Evolutionary conservation across 1,140 invertebrate genomes (phyloP), one percentile per base, ranked within the genome.

Genomic region (Drosophila kurseongensis): DNA sequence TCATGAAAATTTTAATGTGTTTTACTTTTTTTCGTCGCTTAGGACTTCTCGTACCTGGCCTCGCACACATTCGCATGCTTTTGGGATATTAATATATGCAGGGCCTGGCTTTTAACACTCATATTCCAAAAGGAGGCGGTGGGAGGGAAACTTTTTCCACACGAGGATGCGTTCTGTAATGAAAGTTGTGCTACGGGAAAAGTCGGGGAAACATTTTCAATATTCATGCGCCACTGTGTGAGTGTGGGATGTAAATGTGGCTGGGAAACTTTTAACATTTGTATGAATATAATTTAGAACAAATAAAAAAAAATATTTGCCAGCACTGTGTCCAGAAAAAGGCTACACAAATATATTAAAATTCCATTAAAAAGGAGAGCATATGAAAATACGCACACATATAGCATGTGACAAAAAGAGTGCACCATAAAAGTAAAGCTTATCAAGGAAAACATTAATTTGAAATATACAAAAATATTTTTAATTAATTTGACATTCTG

Each of bases 241-340:
- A 74, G 36, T 66, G 73, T 55, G 57, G 59, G 65, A 88, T 88
- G 84, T 83, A 83, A 88, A 86, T 88, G 72, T 55, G 55, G 75
- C 36, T 72, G 66, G 52, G 68, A 72, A 89, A 89, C 82, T 88
- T 85, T 89, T 57, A 89, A 89, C 84, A 89, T 89, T 89, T 89
- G 85, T 89, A 89, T 89, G 84, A 89, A 89, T 89, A 89, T 89
- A 89, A 89, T 89, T 89, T 80, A 78, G 69, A 89, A 89, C 78
- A 89, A 73, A 84, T 80, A 68, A 9, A 71, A 52, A 71, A 47
- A 52, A 27, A 36, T 47, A 55, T 45, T 45, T 45, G 40, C 40
- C 35, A 45, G 35, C 61, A 60, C 32, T 45, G 32, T 57, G 69
- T 77, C 42, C 68, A 68, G 58, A 36, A 77, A 42, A 47, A 40